Conservation (phyloP, 2,888 invertebrate genomes). For the Pterostichus madidus region DNA sequence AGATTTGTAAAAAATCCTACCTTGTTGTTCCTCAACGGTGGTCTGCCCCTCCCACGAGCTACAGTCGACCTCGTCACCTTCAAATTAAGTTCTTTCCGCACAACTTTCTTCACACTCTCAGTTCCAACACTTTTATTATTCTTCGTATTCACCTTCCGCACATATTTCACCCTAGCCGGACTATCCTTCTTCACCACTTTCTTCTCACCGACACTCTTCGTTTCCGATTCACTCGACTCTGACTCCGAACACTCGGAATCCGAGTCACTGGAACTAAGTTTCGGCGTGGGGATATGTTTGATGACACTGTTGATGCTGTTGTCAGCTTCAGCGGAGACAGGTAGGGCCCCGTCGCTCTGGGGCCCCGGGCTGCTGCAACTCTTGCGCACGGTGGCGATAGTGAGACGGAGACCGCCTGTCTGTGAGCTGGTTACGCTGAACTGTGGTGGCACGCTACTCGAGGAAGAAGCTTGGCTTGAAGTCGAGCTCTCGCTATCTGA, state of each 20-base stretch:
- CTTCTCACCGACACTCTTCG: conserved; percentile 28
- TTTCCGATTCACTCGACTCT: conserved; percentile 74
- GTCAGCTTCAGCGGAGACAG: conserved; percentile 69
- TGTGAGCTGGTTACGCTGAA: conserved; percentile 82
- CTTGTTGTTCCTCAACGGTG: conserved; percentile 73
- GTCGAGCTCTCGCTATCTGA: conserved; percentile 76
- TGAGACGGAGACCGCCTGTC: conserved; percentile 81
- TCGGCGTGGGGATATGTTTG: conserved; percentile 75
- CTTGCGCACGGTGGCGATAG: conserved; percentile 81
- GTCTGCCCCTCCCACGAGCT: conserved; percentile 69
- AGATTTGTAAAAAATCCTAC: conserved; percentile 73
- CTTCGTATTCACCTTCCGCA: conserved; percentile 51
- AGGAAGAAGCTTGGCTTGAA: conserved; percentile 75
- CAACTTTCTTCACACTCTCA: conserved; percentile 36
- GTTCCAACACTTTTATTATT: conserved; percentile 54
- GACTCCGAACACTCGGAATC: conserved; percentile 75
- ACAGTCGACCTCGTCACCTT: background rate
- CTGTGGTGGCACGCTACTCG: conserved; percentile 76
- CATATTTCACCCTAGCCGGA: conserved; percentile 44
- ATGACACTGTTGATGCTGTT: conserved; percentile 64
- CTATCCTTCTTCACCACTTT: conserved; percentile 50
- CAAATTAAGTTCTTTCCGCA: conserved; percentile 14
- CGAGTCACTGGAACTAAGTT: conserved; percentile 79
- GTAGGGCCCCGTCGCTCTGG: conserved; percentile 16
- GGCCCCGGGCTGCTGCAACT: conserved; percentile 76